Evolutionary conservation across 2,888 invertebrate genomes (phyloP).

Genomic region (Leptarthrus brevirostris): DNA sequence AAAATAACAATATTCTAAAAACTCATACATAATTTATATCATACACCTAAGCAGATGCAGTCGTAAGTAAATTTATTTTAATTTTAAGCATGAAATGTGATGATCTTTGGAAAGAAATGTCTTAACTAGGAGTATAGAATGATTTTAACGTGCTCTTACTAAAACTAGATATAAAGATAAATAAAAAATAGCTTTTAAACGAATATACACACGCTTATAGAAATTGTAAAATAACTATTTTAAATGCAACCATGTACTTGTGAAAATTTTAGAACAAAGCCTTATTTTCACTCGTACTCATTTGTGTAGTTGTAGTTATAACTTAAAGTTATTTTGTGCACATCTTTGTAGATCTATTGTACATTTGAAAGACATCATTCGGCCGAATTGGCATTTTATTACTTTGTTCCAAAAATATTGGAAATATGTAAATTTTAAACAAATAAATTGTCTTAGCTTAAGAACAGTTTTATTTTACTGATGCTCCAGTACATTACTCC

Average conservation of each 20-base stretch:
- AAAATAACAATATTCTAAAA: not conserved
- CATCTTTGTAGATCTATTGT: not conserved
- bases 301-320: not conserved
- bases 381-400: conserved; percentile 26
- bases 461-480: not conserved
- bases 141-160: conserved; percentile 17
- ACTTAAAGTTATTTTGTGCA: not conserved
- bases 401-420: not conserved
- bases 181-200: conserved; percentile 12
- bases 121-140: not conserved
- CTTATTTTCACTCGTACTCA: not conserved
- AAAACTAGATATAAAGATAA: conserved; percentile 13
- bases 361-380: conserved; percentile 19
- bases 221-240: conserved; percentile 8
- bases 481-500: too few relatives aligned
- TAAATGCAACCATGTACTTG: not conserved
- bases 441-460: conserved; percentile 25
- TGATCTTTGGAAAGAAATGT: conserved; percentile 14
- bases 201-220: conserved; percentile 29
- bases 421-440: conserved; percentile 16
- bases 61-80: not conserved
- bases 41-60: not conserved
- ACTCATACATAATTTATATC: not conserved
- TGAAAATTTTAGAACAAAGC: not conserved
- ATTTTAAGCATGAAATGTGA: conserved; percentile 33